Conservation (phyloP, 2,797 vertebrate genomes). For the Coendou prehensilis region DNA sequence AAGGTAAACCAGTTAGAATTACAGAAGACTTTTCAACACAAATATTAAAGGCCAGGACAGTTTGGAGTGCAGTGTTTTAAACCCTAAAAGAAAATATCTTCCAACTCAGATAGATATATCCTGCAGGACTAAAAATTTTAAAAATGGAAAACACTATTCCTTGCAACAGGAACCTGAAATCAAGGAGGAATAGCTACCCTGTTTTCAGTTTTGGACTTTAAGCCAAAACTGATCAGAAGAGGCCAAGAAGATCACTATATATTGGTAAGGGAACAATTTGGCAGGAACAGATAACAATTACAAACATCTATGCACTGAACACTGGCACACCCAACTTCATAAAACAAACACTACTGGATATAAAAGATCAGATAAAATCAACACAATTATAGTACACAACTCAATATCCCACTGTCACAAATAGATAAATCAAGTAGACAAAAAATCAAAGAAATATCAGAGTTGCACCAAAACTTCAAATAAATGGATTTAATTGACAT, state of each 20-base stretch:
- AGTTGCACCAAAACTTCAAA: background rate
- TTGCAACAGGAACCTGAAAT: background rate
- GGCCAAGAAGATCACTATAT: background rate
- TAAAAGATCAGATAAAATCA: background rate
- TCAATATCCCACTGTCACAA: background rate
- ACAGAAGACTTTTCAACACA: background rate
- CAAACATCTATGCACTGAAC: background rate
- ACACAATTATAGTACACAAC: background rate
- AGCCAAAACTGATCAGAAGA: background rate
- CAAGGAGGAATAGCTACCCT: background rate
- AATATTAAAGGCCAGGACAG: background rate
- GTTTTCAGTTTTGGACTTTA: background rate
- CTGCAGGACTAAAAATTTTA: background rate
- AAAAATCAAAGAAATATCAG: background rate
- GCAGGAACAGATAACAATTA: background rate
- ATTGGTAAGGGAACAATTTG: background rate
- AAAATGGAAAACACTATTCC: background rate
- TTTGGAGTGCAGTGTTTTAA: background rate
- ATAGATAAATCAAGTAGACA: background rate
- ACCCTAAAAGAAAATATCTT: background rate
- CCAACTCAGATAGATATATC: background rate
- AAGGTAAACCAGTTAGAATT: background rate
- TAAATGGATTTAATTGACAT: background rate
- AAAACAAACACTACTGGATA: background rate
- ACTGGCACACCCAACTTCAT: background rate